phyloP scores from a whole-genome alignment of 2,797 vertebrate species.

The Aldrovandia affinis region DNA sequence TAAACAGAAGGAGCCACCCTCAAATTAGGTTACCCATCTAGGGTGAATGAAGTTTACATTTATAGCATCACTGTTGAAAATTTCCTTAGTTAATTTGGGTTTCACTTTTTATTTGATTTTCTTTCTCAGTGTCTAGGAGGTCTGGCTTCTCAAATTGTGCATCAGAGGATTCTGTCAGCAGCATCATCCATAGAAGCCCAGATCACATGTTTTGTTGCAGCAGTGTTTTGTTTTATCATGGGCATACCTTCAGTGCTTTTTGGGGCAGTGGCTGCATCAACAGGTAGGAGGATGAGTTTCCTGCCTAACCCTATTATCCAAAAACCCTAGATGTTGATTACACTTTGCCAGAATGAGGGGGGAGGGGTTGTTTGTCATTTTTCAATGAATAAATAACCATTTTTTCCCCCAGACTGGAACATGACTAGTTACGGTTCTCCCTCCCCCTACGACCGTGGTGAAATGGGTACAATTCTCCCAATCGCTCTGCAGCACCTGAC shows the following conservation, averaged over 20 bases:
- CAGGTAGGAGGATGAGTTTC: not conserved
- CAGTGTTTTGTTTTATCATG: not conserved
- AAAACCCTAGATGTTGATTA: too few species aligned
- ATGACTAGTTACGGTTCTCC: too few species aligned
- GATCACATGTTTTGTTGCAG: not conserved
- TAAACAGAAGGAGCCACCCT: too few species aligned
- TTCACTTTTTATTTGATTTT: not conserved
- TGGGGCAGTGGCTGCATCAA: slow-evolving; percentile 4
- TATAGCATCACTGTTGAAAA: not conserved
- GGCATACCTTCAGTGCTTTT: not conserved
- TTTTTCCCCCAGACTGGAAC: too few species aligned
- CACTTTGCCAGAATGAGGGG: too few species aligned
- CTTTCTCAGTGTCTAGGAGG: not conserved
- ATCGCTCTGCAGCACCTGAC: too few species aligned
- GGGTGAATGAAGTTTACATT: not conserved
- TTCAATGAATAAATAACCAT: too few species aligned
- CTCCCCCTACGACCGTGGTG: too few species aligned
- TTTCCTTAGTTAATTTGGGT: not conserved
- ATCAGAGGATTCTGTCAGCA: not conserved
- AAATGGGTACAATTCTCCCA: too few species aligned
- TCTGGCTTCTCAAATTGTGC: not conserved
- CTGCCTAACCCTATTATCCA: too few species aligned
- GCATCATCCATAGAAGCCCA: not conserved
- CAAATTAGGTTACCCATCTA: too few species aligned
- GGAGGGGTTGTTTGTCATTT: too few species aligned